Conservation (phyloP, 2,888 invertebrate species). For the Epistrophella euchroma region DNA sequence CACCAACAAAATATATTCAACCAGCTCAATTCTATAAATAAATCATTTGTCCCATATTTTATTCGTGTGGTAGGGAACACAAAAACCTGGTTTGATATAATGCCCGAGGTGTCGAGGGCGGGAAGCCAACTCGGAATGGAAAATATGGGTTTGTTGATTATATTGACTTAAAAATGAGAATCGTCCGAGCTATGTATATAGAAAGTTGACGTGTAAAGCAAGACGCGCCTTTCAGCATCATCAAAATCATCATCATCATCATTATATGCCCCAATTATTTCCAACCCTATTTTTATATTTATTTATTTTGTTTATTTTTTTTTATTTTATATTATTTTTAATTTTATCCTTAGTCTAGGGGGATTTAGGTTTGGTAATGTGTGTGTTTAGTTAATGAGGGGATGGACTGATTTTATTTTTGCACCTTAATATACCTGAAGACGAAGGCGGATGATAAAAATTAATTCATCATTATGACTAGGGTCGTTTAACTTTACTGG, state of each 20-base stretch:
- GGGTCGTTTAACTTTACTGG: conserved; percentile 41
- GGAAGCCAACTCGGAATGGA: not conserved
- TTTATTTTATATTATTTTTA: conserved; percentile 14
- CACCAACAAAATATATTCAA: not conserved
- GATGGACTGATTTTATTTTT: conserved; percentile 46
- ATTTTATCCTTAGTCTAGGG: conserved; percentile 23
- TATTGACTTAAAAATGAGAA: conserved; percentile 71
- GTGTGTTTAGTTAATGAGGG: not conserved
- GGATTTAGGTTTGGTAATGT: not conserved
- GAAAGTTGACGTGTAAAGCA: conserved; percentile 17
- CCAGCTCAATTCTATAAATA: conserved; percentile 63
- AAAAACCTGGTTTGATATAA: conserved; percentile 7
- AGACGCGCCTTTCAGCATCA: conserved; percentile 13
- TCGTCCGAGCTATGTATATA: conserved; percentile 1
- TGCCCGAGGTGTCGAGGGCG: not conserved
- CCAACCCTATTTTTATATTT: conserved; percentile 60
- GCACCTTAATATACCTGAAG: conserved; percentile 22
- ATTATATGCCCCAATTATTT: conserved; percentile 60
- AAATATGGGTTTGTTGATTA: conserved; percentile 58
- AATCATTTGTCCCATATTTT: conserved; percentile 73
- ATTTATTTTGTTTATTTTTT: not conserved
- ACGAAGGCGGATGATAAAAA: conserved; percentile 34
- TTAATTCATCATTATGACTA: conserved; percentile 59
- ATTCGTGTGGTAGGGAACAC: conserved; percentile 48
- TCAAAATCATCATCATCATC: not conserved